These are phyloP conservation scores for Exaiptasia diaphana DNA, from an alignment of 64 coral and sea anemone genomes.

Conservation along the genomic window DNA sequence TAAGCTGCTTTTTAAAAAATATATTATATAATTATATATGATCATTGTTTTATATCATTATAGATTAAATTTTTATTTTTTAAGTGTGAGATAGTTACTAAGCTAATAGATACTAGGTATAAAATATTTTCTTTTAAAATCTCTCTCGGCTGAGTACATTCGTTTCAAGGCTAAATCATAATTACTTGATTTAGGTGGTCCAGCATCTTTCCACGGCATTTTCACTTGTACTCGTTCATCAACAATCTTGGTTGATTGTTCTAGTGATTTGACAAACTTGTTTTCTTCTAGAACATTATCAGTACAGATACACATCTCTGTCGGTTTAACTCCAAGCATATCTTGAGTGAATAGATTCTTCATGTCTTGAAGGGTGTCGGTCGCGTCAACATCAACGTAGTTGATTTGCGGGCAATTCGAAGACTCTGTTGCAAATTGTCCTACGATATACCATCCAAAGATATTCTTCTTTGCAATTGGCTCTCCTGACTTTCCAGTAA, in stretches of 20 bases:
- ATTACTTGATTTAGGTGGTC: conserved; percentile 27
- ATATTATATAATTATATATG: too few relatives aligned
- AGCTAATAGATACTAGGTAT: too few relatives aligned
- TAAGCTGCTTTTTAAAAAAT: too few relatives aligned
- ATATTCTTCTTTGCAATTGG: conserved; percentile 27
- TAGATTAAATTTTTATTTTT: too few relatives aligned
- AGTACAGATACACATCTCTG: conserved; percentile 44
- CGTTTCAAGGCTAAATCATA: conserved; percentile 24
- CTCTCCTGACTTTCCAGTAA: conserved; percentile 15
- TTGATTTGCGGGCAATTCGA: neutral
- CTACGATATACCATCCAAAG: conserved; percentile 58
- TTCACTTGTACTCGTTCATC: conserved; percentile 25
- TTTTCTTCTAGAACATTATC: conserved; percentile 44
- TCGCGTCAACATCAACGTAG: conserved; percentile 39
- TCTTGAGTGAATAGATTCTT: conserved; percentile 60
- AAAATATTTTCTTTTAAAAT: neutral
- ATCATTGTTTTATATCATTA: too few relatives aligned
- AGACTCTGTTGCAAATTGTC: conserved; percentile 22
- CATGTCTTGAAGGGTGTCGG: conserved; percentile 18
- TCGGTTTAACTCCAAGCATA: conserved; percentile 50
- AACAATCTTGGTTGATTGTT: conserved; percentile 31
- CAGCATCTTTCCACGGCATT: conserved; percentile 32
- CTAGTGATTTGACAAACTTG: conserved; percentile 60
- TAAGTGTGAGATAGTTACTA: too few relatives aligned
- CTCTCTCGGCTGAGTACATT: conserved; percentile 4